These are phyloP conservation scores for Paralvinella palmiformis DNA, from an alignment of 1,140 invertebrate species.

Conservation along the genomic window DNA sequence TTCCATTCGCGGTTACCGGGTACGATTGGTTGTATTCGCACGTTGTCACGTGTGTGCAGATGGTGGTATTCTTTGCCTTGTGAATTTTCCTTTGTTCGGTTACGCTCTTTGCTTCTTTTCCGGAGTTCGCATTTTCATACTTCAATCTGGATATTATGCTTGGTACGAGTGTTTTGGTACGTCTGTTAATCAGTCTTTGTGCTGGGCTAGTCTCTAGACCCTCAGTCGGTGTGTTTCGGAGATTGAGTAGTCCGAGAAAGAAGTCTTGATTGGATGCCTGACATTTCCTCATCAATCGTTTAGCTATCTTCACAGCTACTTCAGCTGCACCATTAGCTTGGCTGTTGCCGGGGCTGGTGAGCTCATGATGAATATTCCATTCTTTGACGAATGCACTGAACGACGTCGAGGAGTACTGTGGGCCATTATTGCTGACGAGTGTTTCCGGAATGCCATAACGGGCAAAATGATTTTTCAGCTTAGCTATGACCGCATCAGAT, in stretches of 20 bases:
- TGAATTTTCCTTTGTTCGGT: too few species aligned
- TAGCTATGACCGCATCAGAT: slow-evolving; percentile 12
- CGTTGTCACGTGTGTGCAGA: too few species aligned
- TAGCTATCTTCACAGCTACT: neutral
- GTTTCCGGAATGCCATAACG: slow-evolving; percentile 16
- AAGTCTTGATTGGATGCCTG: neutral
- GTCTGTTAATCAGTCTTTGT: neutral
- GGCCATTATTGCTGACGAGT: slow-evolving; percentile 14
- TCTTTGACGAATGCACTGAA: neutral
- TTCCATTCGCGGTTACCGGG: too few species aligned
- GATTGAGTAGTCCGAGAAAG: neutral
- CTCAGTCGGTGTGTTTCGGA: neutral
- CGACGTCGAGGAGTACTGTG: slow-evolving; percentile 1
- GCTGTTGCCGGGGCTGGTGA: neutral
- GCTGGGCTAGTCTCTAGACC: neutral
- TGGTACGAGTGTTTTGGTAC: neutral
- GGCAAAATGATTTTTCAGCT: slow-evolving; percentile 15
- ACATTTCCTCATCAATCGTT: neutral
- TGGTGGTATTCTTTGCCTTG: too few species aligned
- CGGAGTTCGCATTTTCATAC: too few species aligned
- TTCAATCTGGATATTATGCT: too few species aligned
- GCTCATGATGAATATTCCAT: neutral
- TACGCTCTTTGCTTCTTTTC: too few species aligned
- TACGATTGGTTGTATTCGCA: too few species aligned
- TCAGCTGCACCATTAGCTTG: neutral